Conservation (phyloP, 2,888 invertebrate genomes). For the Nomada fucata region DNA sequence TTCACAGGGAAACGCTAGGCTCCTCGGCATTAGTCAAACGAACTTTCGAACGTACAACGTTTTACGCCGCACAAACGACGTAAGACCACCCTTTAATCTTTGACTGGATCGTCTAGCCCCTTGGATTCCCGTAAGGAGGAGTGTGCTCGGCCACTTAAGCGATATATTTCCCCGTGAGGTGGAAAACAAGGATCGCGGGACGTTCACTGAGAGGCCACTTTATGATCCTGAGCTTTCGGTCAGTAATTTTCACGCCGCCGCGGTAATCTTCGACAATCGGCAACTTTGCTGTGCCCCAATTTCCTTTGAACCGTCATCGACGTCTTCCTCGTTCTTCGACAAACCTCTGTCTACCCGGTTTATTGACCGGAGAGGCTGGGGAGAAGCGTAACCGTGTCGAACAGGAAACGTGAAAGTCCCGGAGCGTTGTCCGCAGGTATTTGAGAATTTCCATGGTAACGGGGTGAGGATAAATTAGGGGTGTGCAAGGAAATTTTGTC, state of each 20-base stretch:
- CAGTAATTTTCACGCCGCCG: conserved; percentile 48
- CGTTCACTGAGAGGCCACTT: conserved; percentile 11
- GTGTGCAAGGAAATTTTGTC: too few species aligned
- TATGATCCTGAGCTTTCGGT: conserved; percentile 8
- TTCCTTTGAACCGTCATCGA: conserved; percentile 54
- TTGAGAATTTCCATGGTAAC: not conserved
- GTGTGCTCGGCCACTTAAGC: conserved; percentile 9
- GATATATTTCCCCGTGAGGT: conserved; percentile 5
- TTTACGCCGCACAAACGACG: conserved; percentile 29
- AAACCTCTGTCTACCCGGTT: conserved; percentile 22
- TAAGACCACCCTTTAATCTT: conserved; percentile 35
- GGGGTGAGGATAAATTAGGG: too few species aligned
- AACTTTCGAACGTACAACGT: conserved; percentile 27
- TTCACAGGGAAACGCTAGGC: conserved; percentile 36
- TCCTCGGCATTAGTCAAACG: conserved; percentile 44
- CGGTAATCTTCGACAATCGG: conserved; percentile 54
- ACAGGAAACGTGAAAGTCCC: conserved; percentile 41
- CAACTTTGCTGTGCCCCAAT: conserved; percentile 45
- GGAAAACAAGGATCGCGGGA: conserved; percentile 31
- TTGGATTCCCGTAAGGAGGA: not conserved
- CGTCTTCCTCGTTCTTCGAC: not conserved
- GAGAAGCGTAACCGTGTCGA: not conserved
- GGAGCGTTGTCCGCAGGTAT: not conserved
- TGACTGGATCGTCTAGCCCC: conserved; percentile 26
- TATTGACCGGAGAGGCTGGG: conserved; percentile 18